Conservation (phyloP, 1,140 invertebrate genomes). For the Ostrea denselamellosa region DNA sequence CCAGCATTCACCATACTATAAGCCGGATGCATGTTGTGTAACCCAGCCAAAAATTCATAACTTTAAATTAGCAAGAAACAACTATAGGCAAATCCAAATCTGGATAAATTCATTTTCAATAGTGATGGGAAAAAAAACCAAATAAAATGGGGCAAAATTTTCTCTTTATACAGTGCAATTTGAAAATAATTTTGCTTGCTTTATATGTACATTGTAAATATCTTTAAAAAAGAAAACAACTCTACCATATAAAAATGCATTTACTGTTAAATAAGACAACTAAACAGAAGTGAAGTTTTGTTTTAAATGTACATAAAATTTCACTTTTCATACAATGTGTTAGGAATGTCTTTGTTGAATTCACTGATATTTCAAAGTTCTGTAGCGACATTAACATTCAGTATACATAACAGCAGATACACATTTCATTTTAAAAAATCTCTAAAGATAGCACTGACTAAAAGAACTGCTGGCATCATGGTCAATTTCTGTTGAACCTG, state of each 20-base stretch:
- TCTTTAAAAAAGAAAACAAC: neutral
- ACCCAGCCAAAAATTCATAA: too few species aligned
- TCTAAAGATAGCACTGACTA: neutral
- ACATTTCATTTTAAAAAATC: neutral
- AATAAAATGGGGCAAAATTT: too few species aligned
- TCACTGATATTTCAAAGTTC: neutral
- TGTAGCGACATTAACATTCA: constrained; percentile 17
- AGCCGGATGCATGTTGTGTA: too few species aligned
- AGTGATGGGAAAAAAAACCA: too few species aligned
- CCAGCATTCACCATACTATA: too few species aligned
- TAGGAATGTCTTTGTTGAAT: constrained; percentile 18
- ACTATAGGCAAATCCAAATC: too few species aligned
- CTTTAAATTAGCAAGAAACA: too few species aligned
- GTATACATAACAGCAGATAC: constrained; percentile 5
- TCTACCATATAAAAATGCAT: neutral
- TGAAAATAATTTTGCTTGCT: too few species aligned
- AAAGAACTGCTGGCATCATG: neutral
- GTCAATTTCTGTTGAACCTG: constrained; percentile 6
- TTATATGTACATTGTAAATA: too few species aligned
- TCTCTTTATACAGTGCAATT: too few species aligned
- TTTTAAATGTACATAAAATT: neutral
- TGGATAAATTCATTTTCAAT: too few species aligned
- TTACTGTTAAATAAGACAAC: neutral
- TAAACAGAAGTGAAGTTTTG: neutral
- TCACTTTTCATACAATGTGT: constrained; percentile 1